Evolutionary conservation across 1,140 invertebrate genomes (phyloP).

Genomic region (Halesus radiatus): DNA sequence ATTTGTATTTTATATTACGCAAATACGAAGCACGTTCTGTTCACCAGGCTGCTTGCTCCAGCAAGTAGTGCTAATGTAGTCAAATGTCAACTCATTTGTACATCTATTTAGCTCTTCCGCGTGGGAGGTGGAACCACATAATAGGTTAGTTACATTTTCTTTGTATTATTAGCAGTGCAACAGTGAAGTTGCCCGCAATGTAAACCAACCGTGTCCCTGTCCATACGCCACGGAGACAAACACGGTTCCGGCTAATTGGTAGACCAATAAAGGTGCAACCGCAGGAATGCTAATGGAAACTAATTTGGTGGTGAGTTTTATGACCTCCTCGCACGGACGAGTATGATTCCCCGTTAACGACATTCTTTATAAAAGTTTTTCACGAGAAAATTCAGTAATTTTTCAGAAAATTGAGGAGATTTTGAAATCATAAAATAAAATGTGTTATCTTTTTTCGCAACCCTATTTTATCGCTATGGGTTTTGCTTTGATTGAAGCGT

Average conservation of each 20-base stretch:
- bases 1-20: too few species aligned
- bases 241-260: slow-evolving; percentile 31
- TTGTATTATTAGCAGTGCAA: slow-evolving; percentile 19
- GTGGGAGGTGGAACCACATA: neutral
- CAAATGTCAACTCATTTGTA: slow-evolving; percentile 19
- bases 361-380: too few species aligned
- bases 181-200: neutral
- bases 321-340: neutral
- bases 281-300: neutral
- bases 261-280: slow-evolving; percentile 26
- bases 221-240: neutral
- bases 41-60: neutral
- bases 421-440: too few species aligned
- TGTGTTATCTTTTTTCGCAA: too few species aligned
- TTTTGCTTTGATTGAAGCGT: too few species aligned
- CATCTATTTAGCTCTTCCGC: slow-evolving; percentile 9
- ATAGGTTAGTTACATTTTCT: neutral
- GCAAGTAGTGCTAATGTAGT: slow-evolving; percentile 1
- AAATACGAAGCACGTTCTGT: too few species aligned
- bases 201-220: too few species aligned
- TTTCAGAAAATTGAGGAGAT: too few species aligned
- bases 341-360: neutral
- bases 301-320: slow-evolving; percentile 28
- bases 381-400: too few species aligned
- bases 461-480: too few species aligned